A percentile compares a stretch with the other conserved stretches of the same genome.
These are phyloP conservation scores for Carollia perspicillata DNA, from an alignment of 2,113 vertebrate species.

Conservation along the genomic window DNA sequence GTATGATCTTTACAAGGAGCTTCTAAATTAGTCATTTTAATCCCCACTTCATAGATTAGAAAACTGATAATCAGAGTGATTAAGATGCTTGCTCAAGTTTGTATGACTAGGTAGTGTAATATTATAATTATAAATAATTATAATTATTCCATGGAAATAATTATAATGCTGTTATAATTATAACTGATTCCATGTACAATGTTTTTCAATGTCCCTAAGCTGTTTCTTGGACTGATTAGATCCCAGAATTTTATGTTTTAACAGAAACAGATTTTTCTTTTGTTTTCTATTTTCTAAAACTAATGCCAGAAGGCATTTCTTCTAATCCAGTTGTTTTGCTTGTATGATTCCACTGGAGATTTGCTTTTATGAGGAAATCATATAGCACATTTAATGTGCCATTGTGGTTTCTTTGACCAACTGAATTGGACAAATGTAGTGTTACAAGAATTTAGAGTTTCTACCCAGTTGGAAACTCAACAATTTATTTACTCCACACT, in stretches of 20 bases:
- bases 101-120: not conserved
- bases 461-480: not conserved
- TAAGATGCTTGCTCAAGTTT: not conserved
- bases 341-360: not conserved
- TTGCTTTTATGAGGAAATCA: not conserved
- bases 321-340: slow-evolving; percentile 23
- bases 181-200: not conserved
- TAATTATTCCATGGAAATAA: too few species aligned
- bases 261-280: not conserved
- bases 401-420: slow-evolving; percentile 8
- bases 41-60: not conserved
- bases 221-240: not conserved
- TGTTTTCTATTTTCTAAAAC: slow-evolving; percentile 32
- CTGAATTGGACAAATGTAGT: slow-evolving; percentile 24
- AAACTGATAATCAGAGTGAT: not conserved
- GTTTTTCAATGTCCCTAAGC: not conserved
- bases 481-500: not conserved
- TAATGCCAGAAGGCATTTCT: slow-evolving; percentile 1
- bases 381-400: not conserved
- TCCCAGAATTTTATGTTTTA: not conserved
- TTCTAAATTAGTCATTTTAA: not conserved
- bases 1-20: not conserved
- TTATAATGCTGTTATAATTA: too few species aligned
- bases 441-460: slow-evolving; percentile 30
- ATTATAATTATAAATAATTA: not conserved